A percentile compares a stretch with the other conserved stretches of the same genome.
These are phyloP conservation scores for Trichonephila clavipes DNA, from an alignment of 1,140 invertebrate species.

Conservation along the genomic window DNA sequence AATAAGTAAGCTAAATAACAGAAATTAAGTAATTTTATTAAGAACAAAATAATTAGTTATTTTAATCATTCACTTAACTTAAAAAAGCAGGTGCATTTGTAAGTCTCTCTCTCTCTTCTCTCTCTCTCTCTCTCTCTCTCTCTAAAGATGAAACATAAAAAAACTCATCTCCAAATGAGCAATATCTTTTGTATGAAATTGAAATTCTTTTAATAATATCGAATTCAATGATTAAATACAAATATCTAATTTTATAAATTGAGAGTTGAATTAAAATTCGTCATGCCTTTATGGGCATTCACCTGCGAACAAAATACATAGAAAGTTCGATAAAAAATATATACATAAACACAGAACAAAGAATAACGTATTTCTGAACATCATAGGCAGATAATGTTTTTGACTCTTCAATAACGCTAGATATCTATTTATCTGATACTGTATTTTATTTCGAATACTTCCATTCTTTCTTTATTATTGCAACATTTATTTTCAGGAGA, in stretches of 20 bases:
- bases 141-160: too few relatives aligned
- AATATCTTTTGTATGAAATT: too few relatives aligned
- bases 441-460: conserved; percentile 24
- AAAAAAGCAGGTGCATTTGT: not conserved
- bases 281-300: not conserved
- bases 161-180: too few relatives aligned
- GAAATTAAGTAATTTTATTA: too few relatives aligned
- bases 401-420: conserved; percentile 23
- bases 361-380: not conserved
- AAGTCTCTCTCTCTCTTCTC: too few relatives aligned
- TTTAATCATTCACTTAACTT: not conserved
- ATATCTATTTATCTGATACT: conserved; percentile 30
- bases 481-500: not conserved
- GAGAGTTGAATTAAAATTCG: not conserved
- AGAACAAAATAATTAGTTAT: too few relatives aligned
- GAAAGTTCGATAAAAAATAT: not conserved
- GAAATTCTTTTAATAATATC: too few relatives aligned
- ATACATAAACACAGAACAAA: not conserved
- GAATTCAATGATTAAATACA: too few relatives aligned
- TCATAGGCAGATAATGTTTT: conserved; percentile 26
- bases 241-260: not conserved
- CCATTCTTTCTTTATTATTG: not conserved
- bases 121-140: too few relatives aligned
- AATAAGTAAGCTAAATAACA: too few relatives aligned
- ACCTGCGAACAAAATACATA: not conserved